Base-by-base conservation (phyloP, 2,888 invertebrate species). In the Caenorhabditis sulstoni region DNA sequence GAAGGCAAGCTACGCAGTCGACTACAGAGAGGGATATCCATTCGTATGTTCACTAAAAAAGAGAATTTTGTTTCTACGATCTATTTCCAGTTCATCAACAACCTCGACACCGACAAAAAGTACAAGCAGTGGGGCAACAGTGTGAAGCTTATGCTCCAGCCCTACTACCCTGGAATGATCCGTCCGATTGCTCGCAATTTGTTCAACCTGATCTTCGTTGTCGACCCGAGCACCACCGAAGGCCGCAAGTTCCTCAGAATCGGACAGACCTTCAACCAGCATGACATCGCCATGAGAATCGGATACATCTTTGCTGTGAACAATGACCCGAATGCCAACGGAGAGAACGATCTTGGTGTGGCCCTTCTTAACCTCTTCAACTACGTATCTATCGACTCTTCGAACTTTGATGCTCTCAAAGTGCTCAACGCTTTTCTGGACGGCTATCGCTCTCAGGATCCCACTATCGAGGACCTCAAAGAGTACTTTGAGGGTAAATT, bases 81-180 rank as follows among this genome's bases (percentile, higher is more conserved):
- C 16, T 18, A 18, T 39, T 49, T 90, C 75, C 94, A 94, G 90
- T 99, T 96, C 94, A 93, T 97, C 23, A 99, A 99, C 90, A 95
- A 99, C 91, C 93, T 99, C 71, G 98, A 98, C 92, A 93, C 93
- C 9, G 98, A 99, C 92, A 93, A 94, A 50, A 93, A 94, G 81
- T 85, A 84, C 75, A 82, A 81, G 35, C 93, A 94, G 68, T 99
- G 97, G 98, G 95, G 96, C 0, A 92, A 94, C 0, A 95, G 95
- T 44, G 93, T 95, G 65, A 95, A 95, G 92, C 96, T 97, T 88
- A 92, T 99, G 80, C 92, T 99, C 81, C 93, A 97, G 77, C 97
- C 98, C n/a, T 96, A 96, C 0, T 99, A 96, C 90, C 97, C 97
- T 0, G 98, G 98, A 67, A 97, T 98, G 96, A 92, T 99, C 78